Percentiles rank a stretch among this genome's conserved stretches.
Evolutionary conservation across 2,113 vertebrate genomes (phyloP).

Genomic region (Brachionichthys hirsutus): DNA sequence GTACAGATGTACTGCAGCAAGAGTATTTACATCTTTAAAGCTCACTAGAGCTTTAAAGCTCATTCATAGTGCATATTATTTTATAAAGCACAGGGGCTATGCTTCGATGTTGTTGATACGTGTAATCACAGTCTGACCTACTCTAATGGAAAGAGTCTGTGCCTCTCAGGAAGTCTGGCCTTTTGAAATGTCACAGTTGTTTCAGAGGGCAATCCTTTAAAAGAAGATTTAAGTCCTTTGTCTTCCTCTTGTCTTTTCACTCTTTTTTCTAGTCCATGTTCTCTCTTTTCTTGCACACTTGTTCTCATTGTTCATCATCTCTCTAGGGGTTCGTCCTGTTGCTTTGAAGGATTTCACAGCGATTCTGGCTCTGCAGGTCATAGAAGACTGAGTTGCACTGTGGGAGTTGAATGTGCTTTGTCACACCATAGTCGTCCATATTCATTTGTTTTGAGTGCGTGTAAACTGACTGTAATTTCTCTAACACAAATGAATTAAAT

Average conservation of each 20-base stretch:
- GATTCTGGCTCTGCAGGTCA: conserved; percentile 23
- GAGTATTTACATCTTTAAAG: conserved; percentile 37
- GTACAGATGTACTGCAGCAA: conserved; percentile 31
- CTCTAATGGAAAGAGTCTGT: conserved; percentile 64
- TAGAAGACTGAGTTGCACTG: conserved; percentile 11
- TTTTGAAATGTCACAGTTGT: conserved; percentile 74
- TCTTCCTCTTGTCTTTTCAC: conserved; percentile 49
- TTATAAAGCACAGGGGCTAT: conserved; percentile 37
- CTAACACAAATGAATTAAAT: no score
- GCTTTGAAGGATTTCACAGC: conserved; percentile 42
- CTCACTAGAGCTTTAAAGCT: conserved; percentile 2
- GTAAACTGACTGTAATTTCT: neutral
- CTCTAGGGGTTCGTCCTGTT: conserved; percentile 32
- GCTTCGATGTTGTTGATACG: conserved; percentile 66
- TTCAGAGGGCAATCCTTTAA: conserved; percentile 61
- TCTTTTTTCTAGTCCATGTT: conserved; percentile 26
- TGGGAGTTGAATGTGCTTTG: conserved; percentile 19
- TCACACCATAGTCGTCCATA: conserved; percentile 8
- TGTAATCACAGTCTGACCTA: conserved; percentile 54
- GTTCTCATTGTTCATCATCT: conserved; percentile 37
- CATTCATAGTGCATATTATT: conserved; percentile 15
- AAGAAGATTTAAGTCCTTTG: conserved; percentile 51
- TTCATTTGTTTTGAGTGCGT: conserved; percentile 11
- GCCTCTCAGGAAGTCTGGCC: conserved; percentile 71
- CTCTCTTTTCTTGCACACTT: conserved; percentile 22